A percentile compares a stretch with the other conserved stretches of the same genome.
phyloP scores from a whole-genome alignment of 1,140 invertebrate species.

The Belonocnema kinseyi region DNA sequence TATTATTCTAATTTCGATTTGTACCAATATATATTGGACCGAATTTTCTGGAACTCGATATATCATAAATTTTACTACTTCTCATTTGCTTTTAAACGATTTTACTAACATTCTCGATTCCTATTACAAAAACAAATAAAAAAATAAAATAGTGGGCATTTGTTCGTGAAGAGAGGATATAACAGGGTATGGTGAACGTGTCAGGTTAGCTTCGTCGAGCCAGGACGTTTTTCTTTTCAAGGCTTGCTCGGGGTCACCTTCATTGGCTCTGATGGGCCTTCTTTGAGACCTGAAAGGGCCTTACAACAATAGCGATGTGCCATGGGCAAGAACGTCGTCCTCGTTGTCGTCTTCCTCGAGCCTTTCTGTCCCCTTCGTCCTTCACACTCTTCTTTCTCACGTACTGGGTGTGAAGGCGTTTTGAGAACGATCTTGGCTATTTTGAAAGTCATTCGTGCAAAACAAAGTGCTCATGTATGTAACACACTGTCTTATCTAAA shows the following conservation, averaged over 20 bases:
- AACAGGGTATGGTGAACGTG: conserved; percentile 44
- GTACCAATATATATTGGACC: too few relatives aligned
- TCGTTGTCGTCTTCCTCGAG: conserved; percentile 43
- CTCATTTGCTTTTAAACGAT: too few relatives aligned
- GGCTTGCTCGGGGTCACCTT: conserved; percentile 58
- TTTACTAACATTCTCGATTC: not conserved
- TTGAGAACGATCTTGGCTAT: conserved; percentile 41
- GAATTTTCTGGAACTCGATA: too few relatives aligned
- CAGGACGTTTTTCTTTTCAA: conserved; percentile 46
- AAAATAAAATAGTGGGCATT: not conserved
- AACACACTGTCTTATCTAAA: too few relatives aligned
- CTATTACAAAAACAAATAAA: not conserved
- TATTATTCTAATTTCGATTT: too few relatives aligned
- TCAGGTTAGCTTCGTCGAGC: conserved; percentile 50
- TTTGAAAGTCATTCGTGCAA: not conserved
- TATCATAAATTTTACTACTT: too few relatives aligned
- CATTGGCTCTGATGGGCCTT: conserved; percentile 53
- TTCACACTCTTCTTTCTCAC: conserved; percentile 41
- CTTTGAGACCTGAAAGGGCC: conserved; percentile 61
- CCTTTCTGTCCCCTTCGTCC: conserved; percentile 41
- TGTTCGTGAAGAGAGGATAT: conserved; percentile 38
- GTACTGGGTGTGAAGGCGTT: conserved; percentile 59
- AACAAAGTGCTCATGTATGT: too few relatives aligned
- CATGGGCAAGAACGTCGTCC: conserved; percentile 52
- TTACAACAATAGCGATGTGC: conserved; percentile 60